Evolutionary conservation across 2,888 invertebrate species (phyloP), one percentile per base, ranked within the genome.

Genomic region (Spodoptera exigua): DNA sequence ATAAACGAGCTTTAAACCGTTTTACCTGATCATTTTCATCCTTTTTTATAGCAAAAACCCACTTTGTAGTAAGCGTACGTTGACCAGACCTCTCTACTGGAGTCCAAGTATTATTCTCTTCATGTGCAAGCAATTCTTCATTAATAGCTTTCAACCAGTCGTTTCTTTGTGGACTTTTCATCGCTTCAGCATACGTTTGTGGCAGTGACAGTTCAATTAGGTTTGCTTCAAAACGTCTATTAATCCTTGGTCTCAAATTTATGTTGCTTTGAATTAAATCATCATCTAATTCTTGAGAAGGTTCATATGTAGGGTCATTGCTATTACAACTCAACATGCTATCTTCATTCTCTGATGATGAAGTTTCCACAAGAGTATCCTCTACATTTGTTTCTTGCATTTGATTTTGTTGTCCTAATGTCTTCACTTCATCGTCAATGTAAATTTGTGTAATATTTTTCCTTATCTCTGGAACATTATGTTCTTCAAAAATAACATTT

Each of bases 1-100:
- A 62, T 5, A 57, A 41, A 10, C 62, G 48, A 17, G 57, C 53
- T n/a, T 62, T 61, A 18, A 41, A 49, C 67, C n/a, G n/a, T n/a
- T n/a, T n/a, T 32, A 34, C 12, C 36, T 49, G 3, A 14, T n/a
- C 13, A 13, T 62, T 14, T 3, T 37, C 48, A 21, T 48, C 11
- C 11, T 1, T 49, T 16, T 49, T 39, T 3, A 39, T 10, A 0
- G 16, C 1, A 32, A 49, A 49, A 9, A 49, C 39, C 39, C 49
- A 49, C 16, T 49, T 49, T 7, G 39, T 16, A 9, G 49, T 40
- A 16, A 49, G 12, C 1, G 49, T 39, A 27, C 27, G 12, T 2
- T 49, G 39, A 18, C 13, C 36, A 36, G 35, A 2, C 11, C 36
- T 18, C 3, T 18, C 4, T 2, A 36, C 36, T 1, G 18, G 10